These are phyloP conservation scores for Trisateles emortualis DNA, from an alignment of 2,888 invertebrate genomes.

Conservation along the genomic window DNA sequence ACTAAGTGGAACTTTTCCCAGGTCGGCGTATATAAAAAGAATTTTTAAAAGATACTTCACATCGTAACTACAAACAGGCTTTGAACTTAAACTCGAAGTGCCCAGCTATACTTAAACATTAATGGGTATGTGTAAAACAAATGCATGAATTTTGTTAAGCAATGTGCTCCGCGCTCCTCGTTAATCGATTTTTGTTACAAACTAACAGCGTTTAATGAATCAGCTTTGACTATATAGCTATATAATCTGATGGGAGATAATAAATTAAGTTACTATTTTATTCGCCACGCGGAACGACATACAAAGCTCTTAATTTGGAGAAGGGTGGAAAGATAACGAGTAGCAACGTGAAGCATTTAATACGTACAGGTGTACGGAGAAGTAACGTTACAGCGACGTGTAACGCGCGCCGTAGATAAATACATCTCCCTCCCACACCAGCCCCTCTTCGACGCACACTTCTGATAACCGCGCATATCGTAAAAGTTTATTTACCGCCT, in stretches of 20 bases:
- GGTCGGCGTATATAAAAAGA: conserved; percentile 79
- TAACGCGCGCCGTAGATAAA: conserved; percentile 65
- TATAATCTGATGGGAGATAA: conserved; percentile 38
- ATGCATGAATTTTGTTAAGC: conserved; percentile 8
- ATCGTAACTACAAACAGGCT: conserved; percentile 65
- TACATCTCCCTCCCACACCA: conserved; percentile 56
- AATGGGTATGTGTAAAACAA: conserved; percentile 13
- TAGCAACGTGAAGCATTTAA: conserved; percentile 64
- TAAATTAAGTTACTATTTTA: conserved; percentile 52
- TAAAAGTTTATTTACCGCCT: conserved; percentile 81
- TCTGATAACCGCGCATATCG: conserved; percentile 80
- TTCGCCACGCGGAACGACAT: conserved; percentile 46
- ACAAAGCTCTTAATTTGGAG: conserved; percentile 68
- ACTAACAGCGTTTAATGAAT: conserved; percentile 25
- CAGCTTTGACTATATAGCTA: conserved; percentile 9
- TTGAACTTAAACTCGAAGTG: conserved; percentile 52
- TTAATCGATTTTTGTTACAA: conserved; percentile 11
- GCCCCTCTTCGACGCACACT: conserved; percentile 64
- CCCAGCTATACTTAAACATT: conserved; percentile 21
- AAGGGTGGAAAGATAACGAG: conserved; percentile 67
- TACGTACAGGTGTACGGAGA: conserved; percentile 66
- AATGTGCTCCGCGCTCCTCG: background rate
- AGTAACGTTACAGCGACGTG: conserved; percentile 51
- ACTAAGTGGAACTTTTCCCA: conserved; percentile 82
- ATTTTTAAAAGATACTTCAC: conserved; percentile 75